Evolutionary conservation across 2,888 invertebrate genomes (phyloP).

Genomic region (Leistus spinibarbis): DNA sequence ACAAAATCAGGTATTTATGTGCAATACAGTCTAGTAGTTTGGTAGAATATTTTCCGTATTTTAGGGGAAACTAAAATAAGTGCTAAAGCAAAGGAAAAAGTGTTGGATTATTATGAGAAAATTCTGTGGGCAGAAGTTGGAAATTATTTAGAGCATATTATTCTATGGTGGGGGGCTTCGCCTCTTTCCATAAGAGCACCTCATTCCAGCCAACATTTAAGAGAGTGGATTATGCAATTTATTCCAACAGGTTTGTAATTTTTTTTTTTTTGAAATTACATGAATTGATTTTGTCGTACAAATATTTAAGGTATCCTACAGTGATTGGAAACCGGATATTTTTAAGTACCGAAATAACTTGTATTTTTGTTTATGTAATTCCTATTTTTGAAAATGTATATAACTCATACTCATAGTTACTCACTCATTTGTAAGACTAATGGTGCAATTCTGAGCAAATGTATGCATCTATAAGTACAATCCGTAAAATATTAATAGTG

Average conservation of each 20-base stretch:
- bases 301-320: too few relatives aligned
- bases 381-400: too few relatives aligned
- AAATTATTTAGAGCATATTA: slow-evolving; percentile 77
- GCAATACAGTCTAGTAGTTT: background rate
- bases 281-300: too few relatives aligned
- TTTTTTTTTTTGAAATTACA: background rate
- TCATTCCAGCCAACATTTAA: slow-evolving; percentile 67
- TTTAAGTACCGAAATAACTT: too few relatives aligned
- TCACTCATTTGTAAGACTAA: too few relatives aligned
- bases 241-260: slow-evolving; percentile 61
- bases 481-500: too few relatives aligned
- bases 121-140: slow-evolving; percentile 83
- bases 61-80: slow-evolving; percentile 66
- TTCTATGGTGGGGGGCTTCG: slow-evolving; percentile 83
- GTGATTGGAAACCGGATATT: too few relatives aligned
- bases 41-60: slow-evolving; percentile 41
- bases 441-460: too few relatives aligned
- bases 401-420: too few relatives aligned
- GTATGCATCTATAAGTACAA: too few relatives aligned
- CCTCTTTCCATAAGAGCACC: slow-evolving; percentile 72
- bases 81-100: slow-evolving; percentile 66
- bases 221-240: slow-evolving; percentile 69
- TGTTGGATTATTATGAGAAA: slow-evolving; percentile 73
- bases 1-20: slow-evolving; percentile 55
- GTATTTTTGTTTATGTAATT: too few relatives aligned